Conservation (phyloP, 2,888 invertebrate genomes). For the Drosophila mulleri region DNA sequence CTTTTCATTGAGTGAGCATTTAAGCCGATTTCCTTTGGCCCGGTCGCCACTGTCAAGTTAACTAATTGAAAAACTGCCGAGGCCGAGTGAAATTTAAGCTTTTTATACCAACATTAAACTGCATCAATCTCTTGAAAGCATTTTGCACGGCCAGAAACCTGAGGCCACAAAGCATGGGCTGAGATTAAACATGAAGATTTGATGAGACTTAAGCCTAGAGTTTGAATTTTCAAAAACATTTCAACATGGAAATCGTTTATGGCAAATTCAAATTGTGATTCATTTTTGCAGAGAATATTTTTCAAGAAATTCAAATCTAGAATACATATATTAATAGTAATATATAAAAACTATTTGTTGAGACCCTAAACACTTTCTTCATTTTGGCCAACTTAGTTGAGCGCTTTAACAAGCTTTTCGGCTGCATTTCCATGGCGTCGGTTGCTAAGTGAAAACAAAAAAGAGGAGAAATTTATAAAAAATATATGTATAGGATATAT, state of each 20-base stretch:
- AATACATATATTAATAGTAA: too few relatives aligned
- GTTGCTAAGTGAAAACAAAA: background rate
- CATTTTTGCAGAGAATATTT: too few relatives aligned
- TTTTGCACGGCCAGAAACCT: background rate
- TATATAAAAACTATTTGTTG: too few relatives aligned
- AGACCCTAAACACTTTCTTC: background rate
- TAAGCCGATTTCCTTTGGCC: constrained; percentile 24
- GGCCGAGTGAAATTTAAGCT: background rate
- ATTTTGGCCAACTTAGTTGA: background rate
- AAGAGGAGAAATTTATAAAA: background rate
- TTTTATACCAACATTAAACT: background rate
- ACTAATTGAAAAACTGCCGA: constrained; percentile 1
- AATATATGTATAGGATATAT: background rate
- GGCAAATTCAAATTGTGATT: too few relatives aligned
- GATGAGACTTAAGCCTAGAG: background rate
- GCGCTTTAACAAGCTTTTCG: background rate
- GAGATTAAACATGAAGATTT: background rate
- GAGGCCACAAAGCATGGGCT: background rate
- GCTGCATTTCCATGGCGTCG: constrained; percentile 1
- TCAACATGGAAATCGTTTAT: too few relatives aligned
- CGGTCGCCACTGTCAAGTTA: background rate
- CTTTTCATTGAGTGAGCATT: background rate
- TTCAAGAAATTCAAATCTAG: too few relatives aligned
- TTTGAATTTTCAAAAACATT: background rate
- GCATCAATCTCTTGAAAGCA: background rate